Evolutionary conservation across 2,888 invertebrate genomes (phyloP).

Genomic region (Hartigia nigra): DNA sequence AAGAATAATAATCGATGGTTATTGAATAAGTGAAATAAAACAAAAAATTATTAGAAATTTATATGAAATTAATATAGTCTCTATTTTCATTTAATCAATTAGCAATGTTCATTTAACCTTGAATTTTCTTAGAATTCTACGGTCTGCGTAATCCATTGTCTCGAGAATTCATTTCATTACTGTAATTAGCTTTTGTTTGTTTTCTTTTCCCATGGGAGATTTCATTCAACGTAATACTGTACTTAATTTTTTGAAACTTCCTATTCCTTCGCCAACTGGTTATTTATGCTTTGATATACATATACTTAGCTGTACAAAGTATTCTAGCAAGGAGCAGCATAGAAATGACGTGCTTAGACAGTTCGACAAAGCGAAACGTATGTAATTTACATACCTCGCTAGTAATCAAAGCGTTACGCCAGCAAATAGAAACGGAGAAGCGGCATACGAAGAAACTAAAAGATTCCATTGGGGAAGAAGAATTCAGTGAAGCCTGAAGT

Average conservation of each 20-base stretch:
- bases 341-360: background rate
- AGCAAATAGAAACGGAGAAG: background rate
- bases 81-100: too few relatives aligned
- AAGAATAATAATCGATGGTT: too few relatives aligned
- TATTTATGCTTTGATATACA: background rate
- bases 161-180: background rate
- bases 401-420: background rate
- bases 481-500: background rate
- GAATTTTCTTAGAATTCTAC: background rate
- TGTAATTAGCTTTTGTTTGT: background rate
- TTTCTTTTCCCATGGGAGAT: background rate
- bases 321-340: background rate
- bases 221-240: background rate
- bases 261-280: background rate
- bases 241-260: background rate
- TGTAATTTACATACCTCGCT: background rate
- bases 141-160: background rate
- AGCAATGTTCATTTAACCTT: background rate
- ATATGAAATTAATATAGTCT: too few relatives aligned
- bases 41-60: too few relatives aligned
- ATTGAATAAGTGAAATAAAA: too few relatives aligned
- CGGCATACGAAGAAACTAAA: background rate
- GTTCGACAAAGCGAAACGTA: background rate
- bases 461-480: background rate
- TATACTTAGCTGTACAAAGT: background rate